Evolutionary conservation across 2,888 invertebrate genomes (phyloP), one percentile per base, ranked within the genome.

Genomic region (Ennomos erosarius): DNA sequence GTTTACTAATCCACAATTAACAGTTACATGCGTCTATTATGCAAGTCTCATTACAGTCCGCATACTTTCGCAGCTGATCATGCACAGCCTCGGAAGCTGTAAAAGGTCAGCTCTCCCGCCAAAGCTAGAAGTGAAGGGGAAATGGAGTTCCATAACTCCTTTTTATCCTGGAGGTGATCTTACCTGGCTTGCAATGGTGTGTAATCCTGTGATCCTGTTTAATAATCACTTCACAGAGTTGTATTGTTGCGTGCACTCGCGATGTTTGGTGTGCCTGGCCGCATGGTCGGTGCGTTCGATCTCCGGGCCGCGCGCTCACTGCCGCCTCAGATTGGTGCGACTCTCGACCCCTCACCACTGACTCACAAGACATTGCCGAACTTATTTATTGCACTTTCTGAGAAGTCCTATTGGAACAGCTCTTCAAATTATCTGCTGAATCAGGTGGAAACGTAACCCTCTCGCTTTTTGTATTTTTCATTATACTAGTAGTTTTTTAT

Each of bases 41-140:
- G 63, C 70, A 69, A 69, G 63, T 60, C 50, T 55, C 49, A 58
- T 64, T 53, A 58, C 59, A 60, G 56, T 53, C 71, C 70, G 68
- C 74, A 78, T 71, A 82, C 85, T 87, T 85, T 89, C 82, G 83
- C 89, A 88, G 87, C 85, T 88, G 87, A 87, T 87, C 79, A 70
- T 62, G 68, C 58, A 65, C 69, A 71, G 74, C 76, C 75, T 76
- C 75, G 73, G 68, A 64, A 68, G 59, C 69, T 65, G 69, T 10
- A 53, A 79, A 77, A 80, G 79, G 76, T 79, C 74, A 78, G 46
- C 44, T 37, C 37, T 48, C 48, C 44, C 35, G 45, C 40, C 12
- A 36, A 50, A 50, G 34, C 26, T 35, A 26, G 9, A 55, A 59
- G 46, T 55, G 49, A 55, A 47, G 36, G 54, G 49, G 11, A 26